Evolutionary conservation across 2,113 vertebrate species (phyloP).

Genomic region (Phrynosoma blainvillii): DNA sequence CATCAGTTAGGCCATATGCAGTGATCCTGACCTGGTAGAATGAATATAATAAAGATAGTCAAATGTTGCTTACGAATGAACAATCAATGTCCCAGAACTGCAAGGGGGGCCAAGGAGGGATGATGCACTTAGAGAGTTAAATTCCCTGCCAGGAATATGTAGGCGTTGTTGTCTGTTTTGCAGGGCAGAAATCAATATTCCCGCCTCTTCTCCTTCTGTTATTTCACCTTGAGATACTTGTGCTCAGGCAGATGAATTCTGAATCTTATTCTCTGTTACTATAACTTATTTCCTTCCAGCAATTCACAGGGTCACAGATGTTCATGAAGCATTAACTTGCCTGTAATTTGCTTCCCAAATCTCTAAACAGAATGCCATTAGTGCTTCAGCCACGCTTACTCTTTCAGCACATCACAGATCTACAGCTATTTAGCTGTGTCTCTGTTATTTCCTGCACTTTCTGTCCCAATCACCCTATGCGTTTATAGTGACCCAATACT

Average conservation of each 20-base stretch:
- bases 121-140: conserved; percentile 37
- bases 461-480: conserved; percentile 35
- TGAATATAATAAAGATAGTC: conserved; percentile 38
- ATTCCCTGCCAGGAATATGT: conserved; percentile 61
- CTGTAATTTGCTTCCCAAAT: conserved; percentile 54
- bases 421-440: conserved; percentile 40
- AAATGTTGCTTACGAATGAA: conserved; percentile 40
- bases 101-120: conserved; percentile 51
- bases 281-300: conserved; percentile 49
- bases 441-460: conserved; percentile 50
- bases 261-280: conserved; percentile 56
- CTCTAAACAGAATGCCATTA: conserved; percentile 35
- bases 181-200: conserved; percentile 70
- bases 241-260: conserved; percentile 55
- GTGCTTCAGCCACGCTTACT: conserved; percentile 45
- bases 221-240: conserved; percentile 66
- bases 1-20: background rate
- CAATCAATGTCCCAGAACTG: conserved; percentile 44
- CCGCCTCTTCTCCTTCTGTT: conserved; percentile 63
- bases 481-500: background rate
- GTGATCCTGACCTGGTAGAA: background rate
- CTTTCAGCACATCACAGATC: conserved; percentile 49
- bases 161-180: conserved; percentile 70
- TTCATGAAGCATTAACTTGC: conserved; percentile 37
- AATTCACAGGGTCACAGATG: conserved; percentile 50